These are phyloP conservation scores for Nephrocerus scutellatus DNA, from an alignment of 2,888 invertebrate genomes.

Conservation along the genomic window DNA sequence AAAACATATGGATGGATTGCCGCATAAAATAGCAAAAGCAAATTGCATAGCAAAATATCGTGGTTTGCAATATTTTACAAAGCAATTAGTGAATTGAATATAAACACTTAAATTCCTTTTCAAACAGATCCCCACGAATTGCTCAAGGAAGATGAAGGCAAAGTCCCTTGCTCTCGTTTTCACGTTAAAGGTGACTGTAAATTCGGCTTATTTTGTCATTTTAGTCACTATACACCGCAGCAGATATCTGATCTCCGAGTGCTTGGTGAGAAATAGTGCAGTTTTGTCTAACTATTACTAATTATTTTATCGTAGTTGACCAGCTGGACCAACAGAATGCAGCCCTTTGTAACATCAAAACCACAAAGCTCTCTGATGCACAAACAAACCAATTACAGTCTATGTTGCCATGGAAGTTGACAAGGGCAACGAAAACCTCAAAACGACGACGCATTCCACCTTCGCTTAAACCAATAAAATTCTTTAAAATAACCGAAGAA, in stretches of 20 bases:
- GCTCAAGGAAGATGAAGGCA: slow-evolving; percentile 19
- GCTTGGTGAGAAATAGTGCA: slow-evolving; percentile 2
- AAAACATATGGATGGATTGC: slow-evolving; percentile 37
- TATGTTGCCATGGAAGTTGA: slow-evolving; percentile 12
- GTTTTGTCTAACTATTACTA: background rate
- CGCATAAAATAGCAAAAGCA: slow-evolving; percentile 37
- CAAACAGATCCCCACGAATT: slow-evolving; percentile 21
- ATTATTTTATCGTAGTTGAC: too few relatives aligned
- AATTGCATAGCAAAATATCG: slow-evolving; percentile 28
- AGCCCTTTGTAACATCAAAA: too few relatives aligned
- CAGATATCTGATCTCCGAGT: slow-evolving; percentile 12
- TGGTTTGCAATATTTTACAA: slow-evolving; percentile 14
- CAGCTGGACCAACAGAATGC: too few relatives aligned
- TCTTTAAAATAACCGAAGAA: too few relatives aligned
- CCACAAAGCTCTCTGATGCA: too few relatives aligned
- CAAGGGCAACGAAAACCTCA: too few relatives aligned
- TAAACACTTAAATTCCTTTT: slow-evolving; percentile 1
- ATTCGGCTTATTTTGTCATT: slow-evolving; percentile 20
- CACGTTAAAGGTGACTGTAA: slow-evolving; percentile 14
- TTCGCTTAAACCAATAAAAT: too few relatives aligned
- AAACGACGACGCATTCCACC: too few relatives aligned
- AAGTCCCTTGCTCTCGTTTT: slow-evolving; percentile 21
- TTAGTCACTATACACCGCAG: slow-evolving; percentile 17
- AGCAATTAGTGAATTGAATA: background rate
- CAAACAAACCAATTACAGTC: too few relatives aligned